phyloP scores from a whole-genome alignment of 1,140 invertebrate genomes.

The Marisa cornuarietis region DNA sequence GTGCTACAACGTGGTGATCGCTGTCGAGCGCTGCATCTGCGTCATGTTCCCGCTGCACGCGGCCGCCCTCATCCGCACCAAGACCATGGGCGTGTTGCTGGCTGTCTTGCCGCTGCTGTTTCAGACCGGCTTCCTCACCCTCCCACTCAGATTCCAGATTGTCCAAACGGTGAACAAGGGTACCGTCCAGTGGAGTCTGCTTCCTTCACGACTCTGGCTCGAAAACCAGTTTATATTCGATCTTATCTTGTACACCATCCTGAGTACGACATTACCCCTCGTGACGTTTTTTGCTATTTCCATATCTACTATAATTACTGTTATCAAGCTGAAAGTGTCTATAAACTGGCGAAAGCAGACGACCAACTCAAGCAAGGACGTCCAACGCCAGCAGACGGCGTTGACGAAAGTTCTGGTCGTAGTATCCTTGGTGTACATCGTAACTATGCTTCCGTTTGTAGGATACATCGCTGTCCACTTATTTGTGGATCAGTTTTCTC shows the following conservation, averaged over 20 bases:
- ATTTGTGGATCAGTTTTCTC: not conserved
- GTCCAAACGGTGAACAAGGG: too few species aligned
- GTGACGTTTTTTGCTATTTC: conserved; percentile 1
- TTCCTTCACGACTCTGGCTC: too few species aligned
- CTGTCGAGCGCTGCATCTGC: conserved; percentile 3
- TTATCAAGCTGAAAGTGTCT: not conserved
- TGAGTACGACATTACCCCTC: not conserved
- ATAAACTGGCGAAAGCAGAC: not conserved
- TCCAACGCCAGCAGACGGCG: not conserved
- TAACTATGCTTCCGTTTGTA: not conserved
- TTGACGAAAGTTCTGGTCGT: not conserved
- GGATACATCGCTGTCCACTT: not conserved
- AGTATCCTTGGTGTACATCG: not conserved
- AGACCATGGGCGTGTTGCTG: not conserved
- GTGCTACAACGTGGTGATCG: not conserved
- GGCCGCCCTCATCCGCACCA: not conserved
- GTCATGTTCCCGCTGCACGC: not conserved
- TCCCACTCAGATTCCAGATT: too few species aligned
- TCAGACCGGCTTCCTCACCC: not conserved
- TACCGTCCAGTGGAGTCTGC: too few species aligned
- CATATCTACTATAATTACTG: not conserved
- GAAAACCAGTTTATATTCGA: too few species aligned
- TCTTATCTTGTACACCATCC: too few species aligned
- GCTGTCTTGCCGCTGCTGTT: not conserved
- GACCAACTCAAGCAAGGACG: not conserved